A percentile compares a stretch with the other conserved stretches of the same genome.
Evolutionary conservation across 2,888 invertebrate genomes (phyloP).

Genomic region (Drosophila parthenogenetica): DNA sequence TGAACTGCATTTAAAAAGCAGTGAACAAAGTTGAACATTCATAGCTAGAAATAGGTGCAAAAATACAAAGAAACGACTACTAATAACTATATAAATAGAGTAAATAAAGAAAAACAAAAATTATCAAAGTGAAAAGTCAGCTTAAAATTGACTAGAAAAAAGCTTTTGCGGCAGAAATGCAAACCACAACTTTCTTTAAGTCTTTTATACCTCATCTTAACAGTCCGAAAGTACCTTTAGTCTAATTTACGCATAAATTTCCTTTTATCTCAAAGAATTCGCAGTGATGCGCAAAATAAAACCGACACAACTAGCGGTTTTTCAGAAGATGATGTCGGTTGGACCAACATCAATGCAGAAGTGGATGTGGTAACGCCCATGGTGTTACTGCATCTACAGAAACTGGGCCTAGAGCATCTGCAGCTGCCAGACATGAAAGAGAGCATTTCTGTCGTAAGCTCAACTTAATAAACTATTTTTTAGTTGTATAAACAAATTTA

Average conservation of each 20-base stretch:
- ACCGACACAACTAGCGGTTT: slow-evolving; percentile 42
- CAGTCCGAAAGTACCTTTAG: too few relatives aligned
- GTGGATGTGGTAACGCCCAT: slow-evolving; percentile 84
- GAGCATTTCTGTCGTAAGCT: slow-evolving; percentile 81
- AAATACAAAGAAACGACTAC: too few relatives aligned
- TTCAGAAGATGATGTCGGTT: slow-evolving; percentile 70
- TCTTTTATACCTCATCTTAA: too few relatives aligned
- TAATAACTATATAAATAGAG: too few relatives aligned
- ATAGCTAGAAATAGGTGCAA: not conserved
- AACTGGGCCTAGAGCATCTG: slow-evolving; percentile 79
- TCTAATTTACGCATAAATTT: not conserved
- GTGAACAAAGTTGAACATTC: slow-evolving; percentile 5
- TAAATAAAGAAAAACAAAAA: too few relatives aligned
- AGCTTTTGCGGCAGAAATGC: too few relatives aligned
- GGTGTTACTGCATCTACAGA: slow-evolving; percentile 79
- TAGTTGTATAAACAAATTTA: not conserved
- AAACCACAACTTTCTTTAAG: too few relatives aligned
- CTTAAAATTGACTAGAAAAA: too few relatives aligned
- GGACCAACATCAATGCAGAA: slow-evolving; percentile 84
- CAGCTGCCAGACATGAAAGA: slow-evolving; percentile 83
- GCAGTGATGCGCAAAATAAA: slow-evolving; percentile 11
- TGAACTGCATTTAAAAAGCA: not conserved
- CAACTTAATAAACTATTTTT: not conserved
- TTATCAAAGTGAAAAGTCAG: too few relatives aligned
- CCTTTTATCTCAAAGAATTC: slow-evolving; percentile 29